Evolutionary conservation across 1,140 invertebrate genomes (phyloP), one percentile per base, ranked within the genome.

Genomic region (Oryctes rhinoceros): DNA sequence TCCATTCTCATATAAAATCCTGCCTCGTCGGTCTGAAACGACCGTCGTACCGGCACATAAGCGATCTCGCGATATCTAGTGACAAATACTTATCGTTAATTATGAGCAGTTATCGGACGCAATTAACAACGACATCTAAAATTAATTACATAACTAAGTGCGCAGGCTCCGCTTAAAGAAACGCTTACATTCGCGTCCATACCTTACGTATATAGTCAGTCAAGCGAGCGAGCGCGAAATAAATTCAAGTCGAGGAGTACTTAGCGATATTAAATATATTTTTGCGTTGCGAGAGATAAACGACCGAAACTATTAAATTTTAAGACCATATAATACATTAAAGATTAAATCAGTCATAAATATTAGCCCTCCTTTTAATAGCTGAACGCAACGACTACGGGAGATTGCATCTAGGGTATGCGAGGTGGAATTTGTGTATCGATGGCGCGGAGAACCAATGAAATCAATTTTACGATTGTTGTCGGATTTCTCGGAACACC

Each of bases 401-500:
- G 35, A 71, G 24, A 47, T 59, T 35, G 76, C 80, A 81, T 78
- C 81, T 82, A 82, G 83, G 82, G 82, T 84, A 84, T 85, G 82
- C 83, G 24, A 67, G 65, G 78, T 11, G 82, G 83, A 83, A 84
- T 85, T 84, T 84, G 83, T 85, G 82, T 83, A 83, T 82, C 81
- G 81, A 81, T 80, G 80, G 79, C 80, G 80, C 39, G 53, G 53
- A 67, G 65, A 79, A 76, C 81, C 80, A 81, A 82, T 84, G 83
- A 85, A 85, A 85, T 85, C 84, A 85, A 85, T 85, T 85, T 85
- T 83, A 84, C 76, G 81, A 83, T 83, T 81, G 78, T 83, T 81
- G 78, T 30, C 48, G 78, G 62, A 82, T 82, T 84, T 83, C 82
- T 80, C 76, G 76, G 81, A 80, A 83, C 84, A 85, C 84, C 84